These are phyloP conservation scores for Lucinisca nassula DNA, from an alignment of 2,888 invertebrate genomes.

Conservation along the genomic window DNA sequence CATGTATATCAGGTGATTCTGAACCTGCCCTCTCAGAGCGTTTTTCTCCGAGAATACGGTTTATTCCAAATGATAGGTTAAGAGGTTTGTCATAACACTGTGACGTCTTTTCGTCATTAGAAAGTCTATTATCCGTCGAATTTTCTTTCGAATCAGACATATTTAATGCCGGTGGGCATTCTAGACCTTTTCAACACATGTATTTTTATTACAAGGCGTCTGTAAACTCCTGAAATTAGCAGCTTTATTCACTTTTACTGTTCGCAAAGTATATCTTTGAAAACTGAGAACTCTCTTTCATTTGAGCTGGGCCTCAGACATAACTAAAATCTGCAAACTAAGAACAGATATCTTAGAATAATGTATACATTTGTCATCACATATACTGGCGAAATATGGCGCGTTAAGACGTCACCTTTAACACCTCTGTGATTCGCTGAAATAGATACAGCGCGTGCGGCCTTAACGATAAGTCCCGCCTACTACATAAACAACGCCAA, in stretches of 20 bases:
- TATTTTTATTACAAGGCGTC: no score
- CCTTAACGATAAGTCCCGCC: conserved; percentile 57
- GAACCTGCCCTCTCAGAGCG: neutral
- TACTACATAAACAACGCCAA: conserved; percentile 50
- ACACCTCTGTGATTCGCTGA: conserved; percentile 38
- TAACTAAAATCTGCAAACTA: neutral
- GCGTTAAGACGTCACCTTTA: conserved; percentile 62
- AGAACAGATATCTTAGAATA: neutral
- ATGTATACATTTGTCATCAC: conserved; percentile 36
- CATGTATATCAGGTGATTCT: neutral
- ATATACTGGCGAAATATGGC: conserved; percentile 57
- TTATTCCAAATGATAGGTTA: conserved; percentile 81
- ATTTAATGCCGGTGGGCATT: no score
- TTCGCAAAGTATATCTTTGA: no score
- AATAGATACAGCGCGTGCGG: conserved; percentile 40
- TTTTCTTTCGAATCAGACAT: conserved; percentile 45
- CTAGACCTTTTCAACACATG: no score
- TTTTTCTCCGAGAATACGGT: conserved; percentile 76
- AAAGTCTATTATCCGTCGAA: neutral
- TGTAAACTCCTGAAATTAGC: no score
- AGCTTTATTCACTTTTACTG: no score
- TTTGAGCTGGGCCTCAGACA: no score
- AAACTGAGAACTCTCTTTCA: no score
- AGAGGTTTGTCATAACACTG: neutral
- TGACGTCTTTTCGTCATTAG: neutral